Evolutionary conservation across 92 coral and sea anemone species (phyloP), one percentile per base, ranked within the genome.

Genomic region (Zoanthus sansibaricus): DNA sequence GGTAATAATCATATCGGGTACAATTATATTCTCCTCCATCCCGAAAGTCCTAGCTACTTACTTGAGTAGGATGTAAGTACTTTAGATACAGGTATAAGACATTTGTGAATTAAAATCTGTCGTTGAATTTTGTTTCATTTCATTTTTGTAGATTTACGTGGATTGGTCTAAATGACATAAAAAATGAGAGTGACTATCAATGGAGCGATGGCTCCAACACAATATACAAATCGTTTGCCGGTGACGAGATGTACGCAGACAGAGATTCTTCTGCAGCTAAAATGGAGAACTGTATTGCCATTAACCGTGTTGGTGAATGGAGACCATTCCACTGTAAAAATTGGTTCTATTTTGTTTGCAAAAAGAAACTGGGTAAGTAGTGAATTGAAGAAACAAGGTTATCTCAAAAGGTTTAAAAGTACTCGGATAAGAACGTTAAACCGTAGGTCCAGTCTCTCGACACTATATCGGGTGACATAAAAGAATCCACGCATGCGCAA

Each of bases 281-380:
- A 31, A 90, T 88, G 68, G 92, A 93, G 87, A 95, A 97, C 79
- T 97, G 99, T 44, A 92, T 93, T 0, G 99, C 97, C 4, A 93
- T 94, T 42, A 86, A 88, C 51, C 92, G 92, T 62, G 89, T 89
- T 16, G 99, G 99, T 9, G 94, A 97, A 84, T 97, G 99, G 99
- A 84, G 97, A 46, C 95, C 92, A 25, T 97, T 95, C 94, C 98
- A 97, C 71, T 97, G 99, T 75, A 97, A 95, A 25, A 78, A 97
- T 80, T 92, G 91, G 56, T 97, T 97, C 88, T 97, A 95, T 87
- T 89, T 89, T 61, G 88, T 97, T 69, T 97, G 99, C 91, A 95
- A 97, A 87, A 92, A 92, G 96, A 89, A 93, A 86, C 92, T 97
- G 68, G 83, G 99, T 97, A 86, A 92, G 99, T 94, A 32, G 25